phyloP scores from a whole-genome alignment of 2,888 invertebrate genomes.

The Rotaria macrura region DNA sequence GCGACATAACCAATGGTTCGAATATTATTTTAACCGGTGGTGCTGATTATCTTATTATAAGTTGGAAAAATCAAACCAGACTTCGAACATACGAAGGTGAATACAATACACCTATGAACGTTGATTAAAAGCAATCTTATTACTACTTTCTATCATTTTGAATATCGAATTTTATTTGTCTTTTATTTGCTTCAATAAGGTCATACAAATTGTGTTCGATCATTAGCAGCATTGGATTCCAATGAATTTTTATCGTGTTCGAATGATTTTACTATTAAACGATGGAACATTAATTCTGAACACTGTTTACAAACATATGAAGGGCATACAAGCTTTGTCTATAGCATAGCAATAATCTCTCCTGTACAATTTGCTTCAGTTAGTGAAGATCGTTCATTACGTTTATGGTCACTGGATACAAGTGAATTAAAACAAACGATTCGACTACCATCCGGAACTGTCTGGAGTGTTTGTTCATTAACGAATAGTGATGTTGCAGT shows the following conservation, averaged over 20 bases:
- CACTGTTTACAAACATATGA: slow-evolving; percentile 57
- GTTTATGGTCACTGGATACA: slow-evolving; percentile 63
- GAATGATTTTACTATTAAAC: slow-evolving; percentile 75
- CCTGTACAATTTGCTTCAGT: slow-evolving; percentile 63
- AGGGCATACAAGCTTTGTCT: slow-evolving; percentile 79
- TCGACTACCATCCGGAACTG: slow-evolving; percentile 69
- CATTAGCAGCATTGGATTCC: slow-evolving; percentile 61
- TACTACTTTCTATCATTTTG: neutral
- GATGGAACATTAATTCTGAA: slow-evolving; percentile 68
- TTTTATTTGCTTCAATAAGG: slow-evolving; percentile 52
- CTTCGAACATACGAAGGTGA: neutral
- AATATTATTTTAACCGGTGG: slow-evolving; percentile 66
- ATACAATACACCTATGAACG: neutral
- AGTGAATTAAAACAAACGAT: slow-evolving; percentile 57
- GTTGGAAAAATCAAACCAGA: slow-evolving; percentile 59
- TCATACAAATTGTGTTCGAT: slow-evolving; percentile 83
- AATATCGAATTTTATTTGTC: neutral
- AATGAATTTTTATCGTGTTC: slow-evolving; percentile 74
- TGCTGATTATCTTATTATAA: slow-evolving; percentile 76
- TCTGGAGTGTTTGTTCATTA: slow-evolving; percentile 73
- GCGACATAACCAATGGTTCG: slow-evolving; percentile 40
- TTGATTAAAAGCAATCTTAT: too few relatives aligned
- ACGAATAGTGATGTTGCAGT: slow-evolving; percentile 78
- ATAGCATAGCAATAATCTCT: slow-evolving; percentile 53
- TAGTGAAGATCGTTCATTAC: slow-evolving; percentile 75